Evolutionary conservation across 2,888 invertebrate species (phyloP), one percentile per base, ranked within the genome.

Genomic region (Pterostichus niger): DNA sequence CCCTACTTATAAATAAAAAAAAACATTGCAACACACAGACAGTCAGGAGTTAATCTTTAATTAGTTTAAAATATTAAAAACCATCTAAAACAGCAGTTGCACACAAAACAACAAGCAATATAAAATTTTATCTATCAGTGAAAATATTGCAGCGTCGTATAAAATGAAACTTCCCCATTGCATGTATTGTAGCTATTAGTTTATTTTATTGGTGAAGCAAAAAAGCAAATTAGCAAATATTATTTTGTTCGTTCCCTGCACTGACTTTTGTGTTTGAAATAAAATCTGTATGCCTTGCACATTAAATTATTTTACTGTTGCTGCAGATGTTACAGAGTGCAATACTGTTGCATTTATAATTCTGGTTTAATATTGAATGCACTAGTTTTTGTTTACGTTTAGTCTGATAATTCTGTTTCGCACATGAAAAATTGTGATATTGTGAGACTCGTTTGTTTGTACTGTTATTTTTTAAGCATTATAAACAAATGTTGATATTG

Each of bases 121-220:
- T 71, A 71, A 71, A 71, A 71, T 71, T 71, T 71, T 71, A 71
- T 71, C 68, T 71, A 71, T 71, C 68, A 71, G 68, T 71, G 68
- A 17, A 71, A 44, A 44, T 71, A 71, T 17, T 71, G 44, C 46
- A 24, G 17, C 44, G 40, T 44, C 68, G 68, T 71, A 71, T 71
- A 44, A 44, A 71, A 71, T 71, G 40, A 71, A 24, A 71, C 68
- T 71, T 71, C 10, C 9, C 44, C 44, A 71, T 71, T 44, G 68
- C 44, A 71, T 71, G 68, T 17, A 11, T 11, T 71, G 15, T 9
- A 40, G 10, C 68, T 71, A 64, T 71, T 71, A 71, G 68, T 46
- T 71, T 71, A 44, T 71, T 71, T 71, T 71, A 71, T 71, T 44
- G 44, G 44, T 17, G 10, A 44, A 44, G 68, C 15, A 71, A 44